Percentiles rank a stretch among this genome's conserved stretches.
Conservation (phyloP, 2,888 invertebrate genomes). For the Cheilosia vulpina region DNA sequence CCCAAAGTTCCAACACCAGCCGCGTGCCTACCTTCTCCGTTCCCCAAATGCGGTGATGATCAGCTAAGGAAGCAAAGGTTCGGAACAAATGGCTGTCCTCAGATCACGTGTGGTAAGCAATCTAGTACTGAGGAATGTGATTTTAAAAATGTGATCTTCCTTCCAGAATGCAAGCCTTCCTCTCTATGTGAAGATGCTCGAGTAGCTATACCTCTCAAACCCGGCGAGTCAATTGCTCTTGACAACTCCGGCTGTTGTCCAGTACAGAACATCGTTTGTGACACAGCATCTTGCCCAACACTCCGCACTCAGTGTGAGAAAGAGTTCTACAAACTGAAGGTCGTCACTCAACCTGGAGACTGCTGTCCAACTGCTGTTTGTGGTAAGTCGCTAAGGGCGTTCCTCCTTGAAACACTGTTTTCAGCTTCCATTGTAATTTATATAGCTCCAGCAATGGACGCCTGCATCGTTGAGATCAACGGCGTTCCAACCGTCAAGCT, state of each 20-base stretch:
- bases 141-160: slow-evolving; percentile 18
- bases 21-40: slow-evolving; percentile 82
- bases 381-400: slow-evolving; percentile 83
- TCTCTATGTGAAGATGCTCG: slow-evolving; percentile 87
- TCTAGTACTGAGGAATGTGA: slow-evolving; percentile 6
- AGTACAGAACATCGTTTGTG: slow-evolving; percentile 86
- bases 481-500: not conserved
- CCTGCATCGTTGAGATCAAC: slow-evolving; percentile 80
- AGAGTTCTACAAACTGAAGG: slow-evolving; percentile 85
- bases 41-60: slow-evolving; percentile 88
- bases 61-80: slow-evolving; percentile 89
- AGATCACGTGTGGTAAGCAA: slow-evolving; percentile 88
- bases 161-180: slow-evolving; percentile 88
- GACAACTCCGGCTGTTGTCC: slow-evolving; percentile 90
- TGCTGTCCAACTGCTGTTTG: slow-evolving; percentile 89
- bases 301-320: slow-evolving; percentile 83
- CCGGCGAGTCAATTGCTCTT: slow-evolving; percentile 86
- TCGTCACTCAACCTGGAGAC: slow-evolving; percentile 80
- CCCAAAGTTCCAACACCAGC: slow-evolving; percentile 81
- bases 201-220: slow-evolving; percentile 84
- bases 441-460: slow-evolving; percentile 80
- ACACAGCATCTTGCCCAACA: slow-evolving; percentile 86
- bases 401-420: not conserved
- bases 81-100: slow-evolving; percentile 87
- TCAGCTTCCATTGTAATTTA: not conserved